These are phyloP conservation scores for Neostethus bicornis DNA, from an alignment of 2,797 vertebrate genomes.

Conservation along the genomic window DNA sequence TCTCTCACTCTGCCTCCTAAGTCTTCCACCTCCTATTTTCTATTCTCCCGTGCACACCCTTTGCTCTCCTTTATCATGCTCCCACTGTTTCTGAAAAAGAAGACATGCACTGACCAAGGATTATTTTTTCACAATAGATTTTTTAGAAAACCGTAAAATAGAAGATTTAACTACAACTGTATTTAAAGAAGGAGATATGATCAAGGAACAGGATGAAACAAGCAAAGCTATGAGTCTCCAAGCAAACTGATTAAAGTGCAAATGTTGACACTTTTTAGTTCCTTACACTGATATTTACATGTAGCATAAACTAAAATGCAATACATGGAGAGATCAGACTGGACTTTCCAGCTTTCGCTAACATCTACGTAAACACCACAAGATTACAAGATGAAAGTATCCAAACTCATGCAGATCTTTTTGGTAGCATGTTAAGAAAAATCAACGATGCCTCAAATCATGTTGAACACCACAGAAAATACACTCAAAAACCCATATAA, in stretches of 20 bases:
- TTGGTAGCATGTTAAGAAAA: background rate
- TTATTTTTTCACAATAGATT: constrained; percentile 46
- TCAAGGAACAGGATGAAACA: constrained; percentile 35
- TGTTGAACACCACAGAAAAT: no score
- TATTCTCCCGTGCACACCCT: constrained; percentile 10
- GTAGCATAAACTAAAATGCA: background rate
- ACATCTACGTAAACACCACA: background rate
- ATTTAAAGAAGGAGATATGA: constrained; percentile 33
- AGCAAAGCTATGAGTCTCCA: constrained; percentile 12
- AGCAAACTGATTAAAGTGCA: background rate
- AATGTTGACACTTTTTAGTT: background rate
- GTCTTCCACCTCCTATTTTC: constrained; percentile 26
- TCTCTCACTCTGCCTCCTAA: constrained; percentile 56
- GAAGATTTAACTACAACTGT: constrained; percentile 26
- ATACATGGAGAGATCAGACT: background rate
- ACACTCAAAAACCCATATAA: no score
- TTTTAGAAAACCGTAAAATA: constrained; percentile 11
- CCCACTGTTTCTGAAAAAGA: constrained; percentile 22
- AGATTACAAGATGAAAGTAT: background rate
- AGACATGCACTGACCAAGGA: constrained; percentile 17
- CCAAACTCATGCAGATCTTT: background rate
- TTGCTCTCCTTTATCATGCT: background rate
- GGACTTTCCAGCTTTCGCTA: background rate
- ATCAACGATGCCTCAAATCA: background rate
- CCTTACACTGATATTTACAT: constrained; percentile 8